Evolutionary conservation across 2,888 invertebrate genomes (phyloP).

Genomic region (Hipparchia semele): DNA sequence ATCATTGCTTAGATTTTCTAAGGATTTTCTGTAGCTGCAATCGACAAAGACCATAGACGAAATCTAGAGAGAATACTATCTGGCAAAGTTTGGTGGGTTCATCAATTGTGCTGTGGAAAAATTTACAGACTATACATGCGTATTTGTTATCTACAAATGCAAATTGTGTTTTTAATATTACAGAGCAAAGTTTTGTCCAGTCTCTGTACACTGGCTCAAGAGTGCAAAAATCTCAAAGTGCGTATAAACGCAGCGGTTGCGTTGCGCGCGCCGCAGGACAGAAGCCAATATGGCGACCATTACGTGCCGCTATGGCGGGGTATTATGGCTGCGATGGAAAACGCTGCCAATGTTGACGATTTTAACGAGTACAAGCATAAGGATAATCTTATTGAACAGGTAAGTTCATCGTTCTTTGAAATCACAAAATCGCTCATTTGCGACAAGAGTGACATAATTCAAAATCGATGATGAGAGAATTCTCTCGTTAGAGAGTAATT

Average conservation of each 20-base stretch:
- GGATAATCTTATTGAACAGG: slow-evolving; percentile 93
- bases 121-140: too few species aligned
- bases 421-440: background rate
- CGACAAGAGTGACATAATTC: too few species aligned
- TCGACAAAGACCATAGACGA: too few species aligned
- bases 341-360: slow-evolving; percentile 90
- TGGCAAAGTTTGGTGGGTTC: too few species aligned
- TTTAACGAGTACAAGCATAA: slow-evolving; percentile 93
- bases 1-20: too few species aligned
- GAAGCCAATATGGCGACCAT: slow-evolving; percentile 85
- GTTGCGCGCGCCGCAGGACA: slow-evolving; percentile 83
- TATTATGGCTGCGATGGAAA: slow-evolving; percentile 88
- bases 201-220: slow-evolving; percentile 86
- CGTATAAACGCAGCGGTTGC: slow-evolving; percentile 93
- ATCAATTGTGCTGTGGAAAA: too few species aligned
- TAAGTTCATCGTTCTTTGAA: slow-evolving; percentile 48
- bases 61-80: too few species aligned
- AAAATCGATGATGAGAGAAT: too few species aligned
- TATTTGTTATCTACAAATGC: too few species aligned
- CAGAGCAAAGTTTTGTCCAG: slow-evolving; percentile 86
- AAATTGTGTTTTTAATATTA: background rate
- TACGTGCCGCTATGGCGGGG: slow-evolving; percentile 87
- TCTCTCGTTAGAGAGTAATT: too few species aligned
- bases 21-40: too few species aligned
- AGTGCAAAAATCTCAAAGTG: slow-evolving; percentile 94